Base-by-base conservation (phyloP, 2,888 invertebrate species). In the Marronus borbonicus region DNA sequence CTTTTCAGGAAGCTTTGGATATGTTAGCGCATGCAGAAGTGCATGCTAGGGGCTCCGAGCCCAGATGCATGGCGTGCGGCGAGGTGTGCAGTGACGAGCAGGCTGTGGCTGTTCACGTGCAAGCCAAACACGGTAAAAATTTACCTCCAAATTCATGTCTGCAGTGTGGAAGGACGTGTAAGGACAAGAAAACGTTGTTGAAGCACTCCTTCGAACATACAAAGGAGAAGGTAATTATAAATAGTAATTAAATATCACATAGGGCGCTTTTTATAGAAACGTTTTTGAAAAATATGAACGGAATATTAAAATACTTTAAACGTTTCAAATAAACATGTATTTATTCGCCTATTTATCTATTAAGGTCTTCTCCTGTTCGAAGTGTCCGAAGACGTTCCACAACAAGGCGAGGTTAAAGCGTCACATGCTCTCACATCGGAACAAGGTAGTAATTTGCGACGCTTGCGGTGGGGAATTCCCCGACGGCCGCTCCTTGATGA, bases 1-100 rank as follows among this genome's bases (percentile, higher is more conserved):
- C 92, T 80, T 96, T 95, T 87, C 91, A 92, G 60, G 94, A 94
- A 89, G 94, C 94, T 75, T 88, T 94, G 83, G 94, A 94, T 86
- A 90, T 95, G 82, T 89, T 95, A 64, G 94, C 95, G 24, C 95
- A 95, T 88, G 94, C 95, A 0, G 95, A 95, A 89, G 90, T 93
- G 4, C 95, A 96, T 87, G 93, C 94, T 60, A 89, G 93, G 84
- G 91, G 89, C 78, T 88, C 90, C 68, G 90, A 91, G 14, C 90
- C 90, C 80, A 88, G 93, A 76, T 93, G 93, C 85, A 90, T 93
- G 86, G 88, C 93, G 62, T 93, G 93, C 81, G 93, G 93, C 0
- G 92, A 93, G 82, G 89, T 91, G 39, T 93, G 92, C 81, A 88
- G 90, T 39, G 93, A 93, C 81, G 93, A 93, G 81, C 89, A 90